A percentile compares a stretch with the other conserved stretches of the same genome.
Evolutionary conservation across 2,113 vertebrate genomes (phyloP).

Genomic region (Gulo gulo): DNA sequence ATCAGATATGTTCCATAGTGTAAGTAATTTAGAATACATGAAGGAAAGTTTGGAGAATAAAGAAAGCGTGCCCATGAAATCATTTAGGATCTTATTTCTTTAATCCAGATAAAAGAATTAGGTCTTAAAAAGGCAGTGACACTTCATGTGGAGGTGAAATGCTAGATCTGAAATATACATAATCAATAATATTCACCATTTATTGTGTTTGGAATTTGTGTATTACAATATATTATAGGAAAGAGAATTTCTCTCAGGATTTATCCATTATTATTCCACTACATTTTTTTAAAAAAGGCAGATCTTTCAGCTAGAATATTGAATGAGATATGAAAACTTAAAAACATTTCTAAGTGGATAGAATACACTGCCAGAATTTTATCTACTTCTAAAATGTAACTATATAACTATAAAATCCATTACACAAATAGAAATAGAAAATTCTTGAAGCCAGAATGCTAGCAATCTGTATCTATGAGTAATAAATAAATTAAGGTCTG

Average conservation of each 20-base stretch:
- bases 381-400: constrained; percentile 48
- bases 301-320: constrained; percentile 14
- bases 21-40: not conserved
- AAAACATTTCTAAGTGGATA: constrained; percentile 48
- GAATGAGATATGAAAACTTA: constrained; percentile 54
- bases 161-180: not conserved
- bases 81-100: not conserved
- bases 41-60: not conserved
- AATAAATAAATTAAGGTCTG: not conserved
- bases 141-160: not conserved
- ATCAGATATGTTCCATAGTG: not conserved
- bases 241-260: constrained; percentile 10
- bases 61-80: not conserved
- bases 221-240: not conserved
- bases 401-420: constrained; percentile 5
- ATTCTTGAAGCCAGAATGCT: constrained; percentile 45
- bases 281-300: not conserved
- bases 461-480: not conserved
- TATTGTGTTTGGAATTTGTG: not conserved
- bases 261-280: constrained; percentile 8
- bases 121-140: not conserved
- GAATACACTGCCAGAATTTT: constrained; percentile 42
- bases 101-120: not conserved
- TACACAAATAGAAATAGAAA: constrained; percentile 57
- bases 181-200: not conserved